phyloP scores from a whole-genome alignment of 92 coral and sea anemone genomes.

The Scolanthus callimorphus region DNA sequence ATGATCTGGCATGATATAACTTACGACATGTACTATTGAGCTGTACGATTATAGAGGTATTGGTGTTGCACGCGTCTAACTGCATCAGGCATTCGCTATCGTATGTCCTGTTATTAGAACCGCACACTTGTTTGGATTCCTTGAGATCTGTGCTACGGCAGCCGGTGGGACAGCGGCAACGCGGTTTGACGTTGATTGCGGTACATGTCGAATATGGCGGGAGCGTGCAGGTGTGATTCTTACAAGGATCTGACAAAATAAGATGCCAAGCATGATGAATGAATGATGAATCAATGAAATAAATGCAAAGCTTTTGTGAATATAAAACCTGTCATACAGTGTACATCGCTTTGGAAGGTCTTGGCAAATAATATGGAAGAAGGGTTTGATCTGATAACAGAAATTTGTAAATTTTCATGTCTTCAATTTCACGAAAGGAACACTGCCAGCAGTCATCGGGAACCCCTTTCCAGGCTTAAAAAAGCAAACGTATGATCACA shows the following conservation, averaged over 20 bases:
- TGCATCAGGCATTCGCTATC: conserved; percentile 16
- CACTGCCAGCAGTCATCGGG: too few species aligned
- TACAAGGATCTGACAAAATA: conserved; percentile 19
- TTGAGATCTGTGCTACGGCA: background rate
- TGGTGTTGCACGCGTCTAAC: conserved; percentile 8
- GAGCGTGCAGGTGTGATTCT: conserved; percentile 1
- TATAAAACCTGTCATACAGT: too few species aligned
- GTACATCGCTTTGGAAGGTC: too few species aligned
- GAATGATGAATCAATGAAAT: too few species aligned
- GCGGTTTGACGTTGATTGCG: conserved; percentile 4
- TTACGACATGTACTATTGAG: conserved; percentile 71
- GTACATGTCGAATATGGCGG: conserved; percentile 14
- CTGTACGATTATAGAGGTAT: conserved; percentile 20
- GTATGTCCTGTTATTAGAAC: conserved; percentile 21
- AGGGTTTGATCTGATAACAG: too few species aligned
- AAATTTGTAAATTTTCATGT: too few species aligned
- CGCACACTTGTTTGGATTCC: background rate
- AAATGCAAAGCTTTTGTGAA: too few species aligned
- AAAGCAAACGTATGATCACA: too few species aligned
- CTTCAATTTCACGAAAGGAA: too few species aligned
- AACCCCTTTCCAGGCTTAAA: too few species aligned
- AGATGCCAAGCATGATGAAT: background rate
- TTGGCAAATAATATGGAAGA: too few species aligned
- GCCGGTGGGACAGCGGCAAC: conserved; percentile 9
- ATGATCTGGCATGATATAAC: too few species aligned